Percentiles rank a stretch among this genome's conserved stretches.
Evolutionary conservation across 2,797 vertebrate genomes (phyloP).

Genomic region (Miichthys miiuy): DNA sequence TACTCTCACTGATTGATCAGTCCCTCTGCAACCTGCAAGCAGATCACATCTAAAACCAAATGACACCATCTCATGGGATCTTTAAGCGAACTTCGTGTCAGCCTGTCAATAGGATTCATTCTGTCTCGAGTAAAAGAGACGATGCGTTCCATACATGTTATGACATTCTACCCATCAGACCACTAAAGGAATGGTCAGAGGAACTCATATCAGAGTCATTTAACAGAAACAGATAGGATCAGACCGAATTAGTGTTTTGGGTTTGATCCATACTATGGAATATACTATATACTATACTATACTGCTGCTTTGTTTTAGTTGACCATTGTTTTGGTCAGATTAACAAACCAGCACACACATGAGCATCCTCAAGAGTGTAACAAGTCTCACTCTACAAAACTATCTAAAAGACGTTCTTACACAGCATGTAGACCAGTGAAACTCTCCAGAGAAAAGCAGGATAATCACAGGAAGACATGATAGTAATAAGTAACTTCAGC

Average conservation of each 20-base stretch:
- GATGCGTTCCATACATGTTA: not conserved
- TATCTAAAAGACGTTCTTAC: not conserved
- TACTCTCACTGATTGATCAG: too few relatives aligned
- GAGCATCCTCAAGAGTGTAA: not conserved
- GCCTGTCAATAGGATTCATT: not conserved
- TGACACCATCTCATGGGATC: not conserved
- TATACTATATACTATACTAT: too few relatives aligned
- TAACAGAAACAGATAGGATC: not conserved
- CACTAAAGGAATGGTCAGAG: not conserved
- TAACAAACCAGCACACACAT: too few relatives aligned
- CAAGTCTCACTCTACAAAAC: not conserved
- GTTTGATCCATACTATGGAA: not conserved
- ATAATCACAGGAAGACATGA: not conserved
- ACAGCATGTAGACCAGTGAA: not conserved
- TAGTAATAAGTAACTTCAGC: constrained; percentile 4
- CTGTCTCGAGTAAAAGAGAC: not conserved
- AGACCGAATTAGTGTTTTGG: not conserved
- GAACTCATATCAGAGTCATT: not conserved
- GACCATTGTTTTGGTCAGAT: not conserved
- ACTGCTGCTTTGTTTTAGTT: not conserved
- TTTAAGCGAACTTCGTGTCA: not conserved
- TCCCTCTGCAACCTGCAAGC: too few relatives aligned
- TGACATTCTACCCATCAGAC: not conserved
- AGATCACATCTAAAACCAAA: too few relatives aligned
- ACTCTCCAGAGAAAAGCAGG: not conserved